A percentile compares a stretch with the other conserved stretches of the same genome.
Evolutionary conservation across 2,113 vertebrate species (phyloP).

Genomic region (Eleginops maclovinus): DNA sequence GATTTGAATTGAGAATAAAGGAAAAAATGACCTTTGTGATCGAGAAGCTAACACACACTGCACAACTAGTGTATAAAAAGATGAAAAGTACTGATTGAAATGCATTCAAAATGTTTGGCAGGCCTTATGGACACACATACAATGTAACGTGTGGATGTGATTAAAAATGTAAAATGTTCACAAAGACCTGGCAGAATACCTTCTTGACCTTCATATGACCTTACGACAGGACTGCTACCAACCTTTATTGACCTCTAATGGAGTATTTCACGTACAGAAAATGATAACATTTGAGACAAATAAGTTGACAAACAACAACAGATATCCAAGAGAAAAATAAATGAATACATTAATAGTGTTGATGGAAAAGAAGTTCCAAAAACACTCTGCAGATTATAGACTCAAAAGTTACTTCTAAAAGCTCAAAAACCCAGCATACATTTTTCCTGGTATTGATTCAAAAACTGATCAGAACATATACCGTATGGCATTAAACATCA

Average conservation of each 20-base stretch:
- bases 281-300: background rate
- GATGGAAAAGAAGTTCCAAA: no score
- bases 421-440: background rate
- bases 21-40: background rate
- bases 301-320: background rate
- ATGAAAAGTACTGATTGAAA: background rate
- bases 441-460: background rate
- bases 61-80: background rate
- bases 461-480: background rate
- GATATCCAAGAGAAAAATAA: background rate
- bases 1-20: conserved; percentile 7
- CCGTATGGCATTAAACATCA: no score
- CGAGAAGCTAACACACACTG: background rate
- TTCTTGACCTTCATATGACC: background rate
- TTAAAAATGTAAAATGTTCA: no score
- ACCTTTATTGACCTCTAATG: background rate
- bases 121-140: no score
- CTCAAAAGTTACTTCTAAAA: conserved; percentile 1
- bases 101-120: no score
- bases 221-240: background rate
- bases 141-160: no score
- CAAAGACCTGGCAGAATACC: background rate
- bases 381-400: background rate
- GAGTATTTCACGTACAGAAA: background rate
- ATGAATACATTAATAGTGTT: no score